Evolutionary conservation across 2,797 vertebrate species (phyloP).

Genomic region (Phyllotis vaccarum): DNA sequence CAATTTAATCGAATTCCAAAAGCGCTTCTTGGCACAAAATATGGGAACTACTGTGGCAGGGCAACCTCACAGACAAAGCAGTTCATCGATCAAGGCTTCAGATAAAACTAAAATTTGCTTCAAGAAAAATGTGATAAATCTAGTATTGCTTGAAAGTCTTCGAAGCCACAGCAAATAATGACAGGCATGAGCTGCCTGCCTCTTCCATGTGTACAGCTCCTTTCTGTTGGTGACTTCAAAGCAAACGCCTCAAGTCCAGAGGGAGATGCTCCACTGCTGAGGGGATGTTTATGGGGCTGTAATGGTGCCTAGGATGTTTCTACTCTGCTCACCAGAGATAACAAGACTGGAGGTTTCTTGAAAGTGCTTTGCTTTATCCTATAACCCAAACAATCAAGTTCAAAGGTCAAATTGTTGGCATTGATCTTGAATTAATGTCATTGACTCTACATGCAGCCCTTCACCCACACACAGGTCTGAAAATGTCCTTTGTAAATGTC

Average conservation of each 20-base stretch:
- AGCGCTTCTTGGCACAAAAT: slow-evolving; percentile 80
- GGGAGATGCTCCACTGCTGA: slow-evolving; percentile 62
- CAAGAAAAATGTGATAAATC: slow-evolving; percentile 83
- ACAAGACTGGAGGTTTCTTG: slow-evolving; percentile 55
- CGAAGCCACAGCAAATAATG: slow-evolving; percentile 71
- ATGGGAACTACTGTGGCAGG: slow-evolving; percentile 77
- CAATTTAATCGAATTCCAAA: slow-evolving; percentile 80
- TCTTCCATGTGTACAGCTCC: slow-evolving; percentile 67
- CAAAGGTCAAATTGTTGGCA: not conserved
- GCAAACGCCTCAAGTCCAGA: slow-evolving; percentile 49
- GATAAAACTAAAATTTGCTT: slow-evolving; percentile 80
- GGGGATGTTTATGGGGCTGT: slow-evolving; percentile 78
- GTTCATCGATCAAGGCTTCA: slow-evolving; percentile 81
- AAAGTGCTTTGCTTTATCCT: slow-evolving; percentile 44
- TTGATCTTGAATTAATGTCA: slow-evolving; percentile 53
- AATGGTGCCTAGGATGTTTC: slow-evolving; percentile 70
- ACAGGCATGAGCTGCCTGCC: slow-evolving; percentile 76
- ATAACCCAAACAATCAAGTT: slow-evolving; percentile 42
- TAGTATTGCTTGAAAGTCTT: slow-evolving; percentile 82
- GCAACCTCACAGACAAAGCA: slow-evolving; percentile 81
- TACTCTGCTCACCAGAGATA: slow-evolving; percentile 63
- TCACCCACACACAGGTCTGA: slow-evolving; percentile 13
- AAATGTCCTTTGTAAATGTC: slow-evolving; percentile 19
- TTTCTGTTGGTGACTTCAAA: slow-evolving; percentile 82
- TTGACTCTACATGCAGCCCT: slow-evolving; percentile 27